These are phyloP conservation scores for Agonopterix subpropinquella DNA, from an alignment of 2,888 invertebrate genomes.

Conservation along the genomic window DNA sequence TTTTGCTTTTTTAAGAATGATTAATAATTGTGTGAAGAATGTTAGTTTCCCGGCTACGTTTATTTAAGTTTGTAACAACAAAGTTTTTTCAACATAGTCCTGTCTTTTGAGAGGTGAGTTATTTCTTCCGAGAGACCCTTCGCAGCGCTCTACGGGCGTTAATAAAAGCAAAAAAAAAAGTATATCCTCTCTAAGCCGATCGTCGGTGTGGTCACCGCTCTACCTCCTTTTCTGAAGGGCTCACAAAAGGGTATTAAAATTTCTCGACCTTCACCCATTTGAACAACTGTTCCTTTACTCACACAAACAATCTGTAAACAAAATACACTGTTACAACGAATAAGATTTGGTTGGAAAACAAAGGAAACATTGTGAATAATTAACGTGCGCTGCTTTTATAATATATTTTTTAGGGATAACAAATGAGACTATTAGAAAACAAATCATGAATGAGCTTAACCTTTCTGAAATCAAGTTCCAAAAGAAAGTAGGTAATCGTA, in stretches of 20 bases:
- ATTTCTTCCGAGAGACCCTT: slow-evolving; percentile 42
- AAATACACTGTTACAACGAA: too few relatives aligned
- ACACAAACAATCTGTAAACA: too few relatives aligned
- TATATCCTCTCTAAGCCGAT: background rate
- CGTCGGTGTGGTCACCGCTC: slow-evolving; percentile 13
- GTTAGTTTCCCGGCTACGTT: slow-evolving; percentile 25
- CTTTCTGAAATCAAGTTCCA: background rate
- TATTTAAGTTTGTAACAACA: slow-evolving; percentile 29
- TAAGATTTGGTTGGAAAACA: too few relatives aligned
- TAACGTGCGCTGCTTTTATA: too few relatives aligned
- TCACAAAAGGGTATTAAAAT: slow-evolving; percentile 3
- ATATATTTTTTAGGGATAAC: too few relatives aligned
- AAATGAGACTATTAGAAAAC: too few relatives aligned
- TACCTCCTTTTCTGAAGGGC: slow-evolving; percentile 3
- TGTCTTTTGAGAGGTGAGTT: slow-evolving; percentile 29
- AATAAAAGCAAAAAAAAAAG: slow-evolving; percentile 20
- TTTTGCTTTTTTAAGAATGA: slow-evolving; percentile 14
- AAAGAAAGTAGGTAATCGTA: background rate
- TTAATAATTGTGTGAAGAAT: slow-evolving; percentile 17
- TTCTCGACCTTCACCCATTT: slow-evolving; percentile 2
- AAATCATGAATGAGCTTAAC: too few relatives aligned
- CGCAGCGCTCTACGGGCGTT: slow-evolving; percentile 14
- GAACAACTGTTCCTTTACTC: too few relatives aligned
- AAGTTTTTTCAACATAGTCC: slow-evolving; percentile 18
- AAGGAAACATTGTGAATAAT: too few relatives aligned